Conservation (phyloP, 2,888 invertebrate species). For the Conops quadrifasciatus region DNA sequence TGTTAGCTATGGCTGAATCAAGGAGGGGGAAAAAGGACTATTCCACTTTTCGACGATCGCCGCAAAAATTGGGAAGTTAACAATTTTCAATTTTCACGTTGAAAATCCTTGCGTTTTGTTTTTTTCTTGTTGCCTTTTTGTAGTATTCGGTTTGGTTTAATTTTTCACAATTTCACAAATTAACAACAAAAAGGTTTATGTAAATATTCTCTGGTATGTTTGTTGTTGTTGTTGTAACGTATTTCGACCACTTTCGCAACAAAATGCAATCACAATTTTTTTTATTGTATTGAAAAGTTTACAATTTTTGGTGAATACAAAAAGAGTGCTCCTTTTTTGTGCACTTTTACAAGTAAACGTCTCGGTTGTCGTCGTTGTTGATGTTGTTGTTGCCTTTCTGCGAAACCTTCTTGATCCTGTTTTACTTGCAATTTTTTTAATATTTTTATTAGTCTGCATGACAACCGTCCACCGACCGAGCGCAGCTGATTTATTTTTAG, state of each 20-base stretch:
- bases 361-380: not conserved
- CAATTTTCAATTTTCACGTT: conserved; percentile 15
- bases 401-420: not conserved
- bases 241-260: conserved; percentile 22
- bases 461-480: conserved; percentile 3
- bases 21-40: too few species aligned
- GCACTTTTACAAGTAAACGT: not conserved
- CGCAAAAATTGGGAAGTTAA: not conserved
- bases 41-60: too few species aligned
- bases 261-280: not conserved
- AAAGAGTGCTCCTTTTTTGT: not conserved
- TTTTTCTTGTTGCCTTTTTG: not conserved
- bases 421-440: not conserved
- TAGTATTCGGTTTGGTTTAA: too few species aligned
- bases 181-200: conserved; percentile 12
- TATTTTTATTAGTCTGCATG: conserved; percentile 26
- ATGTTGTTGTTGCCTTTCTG: conserved; percentile 3
- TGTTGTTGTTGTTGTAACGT: conserved; percentile 27
- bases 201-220: conserved; percentile 28
- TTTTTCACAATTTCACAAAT: not conserved
- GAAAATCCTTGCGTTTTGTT: not conserved
- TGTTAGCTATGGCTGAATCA: too few species aligned
- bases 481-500: not conserved
- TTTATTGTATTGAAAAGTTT: not conserved
- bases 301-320: conserved; percentile 10